phyloP scores from a whole-genome alignment of 2,888 invertebrate species.

The Agrotis puta region DNA sequence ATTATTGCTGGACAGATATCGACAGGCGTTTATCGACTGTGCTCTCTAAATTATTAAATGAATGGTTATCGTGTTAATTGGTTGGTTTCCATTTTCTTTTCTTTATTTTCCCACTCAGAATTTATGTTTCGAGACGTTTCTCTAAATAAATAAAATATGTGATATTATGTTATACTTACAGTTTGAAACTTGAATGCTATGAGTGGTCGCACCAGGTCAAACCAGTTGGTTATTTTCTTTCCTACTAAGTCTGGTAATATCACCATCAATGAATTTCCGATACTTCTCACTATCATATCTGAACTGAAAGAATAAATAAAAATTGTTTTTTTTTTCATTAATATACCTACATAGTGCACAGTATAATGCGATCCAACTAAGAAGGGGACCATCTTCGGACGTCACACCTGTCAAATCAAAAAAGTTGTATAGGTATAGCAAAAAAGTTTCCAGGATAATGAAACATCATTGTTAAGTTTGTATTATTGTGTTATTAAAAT shows the following conservation, averaged over 20 bases:
- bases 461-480: too few species aligned
- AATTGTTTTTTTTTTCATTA: not conserved
- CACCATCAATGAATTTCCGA: slow-evolving; percentile 97
- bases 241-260: slow-evolving; percentile 96
- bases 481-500: too few species aligned
- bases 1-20: not conserved
- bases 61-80: too few species aligned
- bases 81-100: too few species aligned
- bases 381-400: too few species aligned
- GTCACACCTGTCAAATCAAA: too few species aligned
- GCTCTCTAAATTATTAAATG: not conserved
- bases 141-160: not conserved
- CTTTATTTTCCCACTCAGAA: too few species aligned
- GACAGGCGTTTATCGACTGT: not conserved
- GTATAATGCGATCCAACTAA: too few species aligned
- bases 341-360: too few species aligned
- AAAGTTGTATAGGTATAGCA: too few species aligned
- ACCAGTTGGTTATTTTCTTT: slow-evolving; percentile 97
- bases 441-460: too few species aligned
- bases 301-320: slow-evolving; percentile 89
- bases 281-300: slow-evolving; percentile 96
- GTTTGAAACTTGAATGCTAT: slow-evolving; percentile 98
- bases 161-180: slow-evolving; percentile 90
- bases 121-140: too few species aligned
- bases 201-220: slow-evolving; percentile 97